phyloP scores from a whole-genome alignment of 2,113 vertebrate genomes.

The Amazona vittata region DNA sequence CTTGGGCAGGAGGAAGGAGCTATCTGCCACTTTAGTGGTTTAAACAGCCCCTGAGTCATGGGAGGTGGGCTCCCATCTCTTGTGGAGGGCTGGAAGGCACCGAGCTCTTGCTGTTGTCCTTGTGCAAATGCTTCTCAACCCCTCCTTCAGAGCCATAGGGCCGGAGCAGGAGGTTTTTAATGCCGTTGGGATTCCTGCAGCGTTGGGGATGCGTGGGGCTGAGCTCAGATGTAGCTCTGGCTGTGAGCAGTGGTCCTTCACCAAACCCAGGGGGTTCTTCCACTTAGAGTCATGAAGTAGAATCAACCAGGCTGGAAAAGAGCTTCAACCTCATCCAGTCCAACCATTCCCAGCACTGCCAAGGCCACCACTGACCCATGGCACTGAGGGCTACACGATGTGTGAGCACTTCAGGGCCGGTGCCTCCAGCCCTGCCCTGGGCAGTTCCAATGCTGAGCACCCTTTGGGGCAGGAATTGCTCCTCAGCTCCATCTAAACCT shows the following conservation, averaged over 20 bases:
- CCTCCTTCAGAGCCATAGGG: neutral
- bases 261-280: accelerated
- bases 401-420: accelerated
- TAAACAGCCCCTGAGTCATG: neutral
- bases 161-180: neutral
- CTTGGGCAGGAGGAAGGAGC: neutral
- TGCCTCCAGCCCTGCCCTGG: neutral
- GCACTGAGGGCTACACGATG: neutral
- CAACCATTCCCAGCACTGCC: neutral
- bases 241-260: neutral
- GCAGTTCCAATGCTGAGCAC: too few relatives aligned
- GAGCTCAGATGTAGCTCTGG: neutral
- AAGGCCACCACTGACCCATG: neutral
- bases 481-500: too few relatives aligned
- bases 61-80: neutral
- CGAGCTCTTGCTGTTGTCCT: accelerated
- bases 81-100: accelerated
- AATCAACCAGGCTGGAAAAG: neutral
- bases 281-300: neutral
- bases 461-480: too few relatives aligned
- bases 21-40: accelerated
- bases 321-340: neutral
- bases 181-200: neutral
- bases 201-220: accelerated
- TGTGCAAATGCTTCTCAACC: accelerated